Evolutionary conservation across 1,140 invertebrate species (phyloP).

Genomic region (Lepidostoma basale): DNA sequence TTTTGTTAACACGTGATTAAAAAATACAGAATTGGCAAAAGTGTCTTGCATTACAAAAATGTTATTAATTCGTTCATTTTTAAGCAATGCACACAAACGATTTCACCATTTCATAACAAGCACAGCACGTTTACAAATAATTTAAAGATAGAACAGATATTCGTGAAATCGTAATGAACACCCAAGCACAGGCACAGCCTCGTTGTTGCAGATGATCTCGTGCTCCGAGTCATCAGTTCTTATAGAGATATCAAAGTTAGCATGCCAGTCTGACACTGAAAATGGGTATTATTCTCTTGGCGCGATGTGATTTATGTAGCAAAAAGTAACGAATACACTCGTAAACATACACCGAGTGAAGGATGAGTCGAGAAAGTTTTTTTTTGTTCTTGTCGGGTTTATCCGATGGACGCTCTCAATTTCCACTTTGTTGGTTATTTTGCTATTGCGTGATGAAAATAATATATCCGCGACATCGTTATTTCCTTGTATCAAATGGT

Average conservation of each 20-base stretch:
- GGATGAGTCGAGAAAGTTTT: slow-evolving; percentile 38
- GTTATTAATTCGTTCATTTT: no score
- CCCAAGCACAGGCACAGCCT: neutral
- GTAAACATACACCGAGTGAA: neutral
- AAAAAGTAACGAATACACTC: slow-evolving; percentile 10
- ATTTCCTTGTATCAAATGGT: no score
- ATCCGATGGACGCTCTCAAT: neutral
- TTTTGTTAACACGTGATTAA: no score
- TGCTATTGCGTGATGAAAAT: slow-evolving; percentile 37
- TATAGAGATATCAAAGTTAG: slow-evolving; percentile 39
- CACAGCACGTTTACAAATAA: no score
- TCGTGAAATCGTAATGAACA: neutral
- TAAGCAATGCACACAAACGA: no score
- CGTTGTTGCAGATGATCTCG: slow-evolving; percentile 21
- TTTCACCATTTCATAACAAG: no score
- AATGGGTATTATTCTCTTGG: slow-evolving; percentile 10
- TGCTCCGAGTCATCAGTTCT: slow-evolving; percentile 35
- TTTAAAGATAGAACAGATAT: no score
- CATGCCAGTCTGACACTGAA: slow-evolving; percentile 17
- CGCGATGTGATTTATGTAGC: slow-evolving; percentile 38
- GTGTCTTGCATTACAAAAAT: no score
- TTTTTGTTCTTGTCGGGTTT: slow-evolving; percentile 16
- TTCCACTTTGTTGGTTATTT: slow-evolving; percentile 22
- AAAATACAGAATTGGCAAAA: no score
- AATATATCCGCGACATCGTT: neutral